Evolutionary conservation across 2,113 vertebrate species (phyloP), one percentile per base, ranked within the genome.

Genomic region (Danio rerio): DNA sequence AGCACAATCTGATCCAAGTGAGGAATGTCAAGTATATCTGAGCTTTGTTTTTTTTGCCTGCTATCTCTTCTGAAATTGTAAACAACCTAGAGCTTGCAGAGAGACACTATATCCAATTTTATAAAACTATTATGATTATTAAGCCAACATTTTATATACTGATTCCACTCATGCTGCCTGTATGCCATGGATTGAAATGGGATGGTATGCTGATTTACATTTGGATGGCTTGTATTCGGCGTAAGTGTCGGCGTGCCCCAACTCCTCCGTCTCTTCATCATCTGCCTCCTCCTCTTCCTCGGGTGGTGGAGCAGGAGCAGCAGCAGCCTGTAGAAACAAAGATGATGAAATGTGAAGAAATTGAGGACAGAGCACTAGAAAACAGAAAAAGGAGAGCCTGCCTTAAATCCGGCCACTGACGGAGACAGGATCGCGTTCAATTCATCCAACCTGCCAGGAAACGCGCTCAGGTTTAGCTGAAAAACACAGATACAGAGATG

Each of bases 211-310:
- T 9, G 16, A 15, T 90, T 49, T 94, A 99, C 98, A 99, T 90
- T 99, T 99, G 12, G 97, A 98, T 1, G 98, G 98, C 85, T 93
- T 85, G 42, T 99, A 99, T 88, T 99, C 98, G 0, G 98, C 96
- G 0, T 99, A 99, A 16, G 97, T 99, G 91, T 99, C 97, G 0
- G 96, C 90, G 10, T 99, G 98, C 73, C 98, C 98, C 79, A 99
- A 61, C 86, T 99, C 97, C 75, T 98, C 97, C 0, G 96, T 91
- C 84, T 98, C 97, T 47, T 99, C 98, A 49, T 97, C 96, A 5
- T 98, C 97, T 0, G 94, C 96, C 78, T 99, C 97, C 9, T 97
- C 97, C 31, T 99, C 98, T 63, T 97, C 96, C 81, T 97, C 97
- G 0, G 94, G 92, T 47, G 91, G 84, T n/a, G 68, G 62, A 2